Conservation (phyloP, 2,797 vertebrate species). For the Neosilurus hyrtlii region DNA sequence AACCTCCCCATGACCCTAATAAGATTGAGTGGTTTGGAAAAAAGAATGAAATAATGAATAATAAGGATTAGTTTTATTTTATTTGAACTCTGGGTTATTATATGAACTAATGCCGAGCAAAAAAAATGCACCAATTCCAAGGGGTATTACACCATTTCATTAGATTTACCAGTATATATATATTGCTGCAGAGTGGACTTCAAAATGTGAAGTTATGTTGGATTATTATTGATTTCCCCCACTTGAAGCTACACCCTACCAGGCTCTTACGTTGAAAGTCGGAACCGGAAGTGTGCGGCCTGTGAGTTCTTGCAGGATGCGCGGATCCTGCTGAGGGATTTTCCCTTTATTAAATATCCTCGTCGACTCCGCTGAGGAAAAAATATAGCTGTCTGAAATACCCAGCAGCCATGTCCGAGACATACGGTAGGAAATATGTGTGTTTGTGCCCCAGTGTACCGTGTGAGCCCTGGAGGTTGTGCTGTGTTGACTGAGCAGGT, state of each 20-base stretch:
- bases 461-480: not conserved
- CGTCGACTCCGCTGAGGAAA: slow-evolving; percentile 48
- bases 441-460: slow-evolving; percentile 1
- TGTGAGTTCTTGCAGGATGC: slow-evolving; percentile 65
- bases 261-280: slow-evolving; percentile 73
- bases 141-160: not conserved
- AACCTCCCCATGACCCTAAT: too few relatives aligned
- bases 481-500: slow-evolving; percentile 39
- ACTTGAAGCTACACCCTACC: not conserved
- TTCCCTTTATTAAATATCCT: slow-evolving; percentile 62
- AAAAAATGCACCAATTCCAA: too few relatives aligned
- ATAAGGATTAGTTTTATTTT: not conserved
- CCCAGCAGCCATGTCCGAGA: slow-evolving; percentile 76
- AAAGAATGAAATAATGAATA: too few relatives aligned
- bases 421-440: slow-evolving; percentile 72
- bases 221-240: not conserved
- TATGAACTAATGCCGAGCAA: not conserved
- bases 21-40: too few relatives aligned
- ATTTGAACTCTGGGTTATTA: not conserved
- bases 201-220: not conserved
- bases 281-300: slow-evolving; percentile 66
- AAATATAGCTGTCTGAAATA: slow-evolving; percentile 38
- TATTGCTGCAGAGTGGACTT: not conserved
- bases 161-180: not conserved
- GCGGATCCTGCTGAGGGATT: slow-evolving; percentile 66